phyloP scores from a whole-genome alignment of 1,140 invertebrate species.

The Monochamus saltuarius region DNA sequence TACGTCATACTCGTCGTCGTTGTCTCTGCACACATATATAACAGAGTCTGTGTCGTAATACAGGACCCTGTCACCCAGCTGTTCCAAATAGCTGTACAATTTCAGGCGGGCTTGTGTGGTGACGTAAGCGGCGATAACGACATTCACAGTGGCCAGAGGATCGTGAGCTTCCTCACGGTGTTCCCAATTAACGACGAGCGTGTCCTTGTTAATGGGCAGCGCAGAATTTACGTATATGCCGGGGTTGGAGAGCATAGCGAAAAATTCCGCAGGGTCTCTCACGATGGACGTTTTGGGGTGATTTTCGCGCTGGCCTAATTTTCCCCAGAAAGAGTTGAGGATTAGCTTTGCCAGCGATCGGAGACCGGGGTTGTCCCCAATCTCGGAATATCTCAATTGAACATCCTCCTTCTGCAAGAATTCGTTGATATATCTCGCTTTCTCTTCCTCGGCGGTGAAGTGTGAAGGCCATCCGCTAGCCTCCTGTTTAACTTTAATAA shows the following conservation, averaged over 20 bases:
- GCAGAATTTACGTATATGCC: constrained; percentile 5
- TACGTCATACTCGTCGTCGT: constrained; percentile 18
- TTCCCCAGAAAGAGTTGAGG: constrained; percentile 50
- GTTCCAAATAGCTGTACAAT: constrained; percentile 21
- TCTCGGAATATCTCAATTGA: constrained; percentile 41
- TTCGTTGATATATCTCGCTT: constrained; percentile 41
- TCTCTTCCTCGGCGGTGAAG: constrained; percentile 39
- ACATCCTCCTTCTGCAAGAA: constrained; percentile 49
- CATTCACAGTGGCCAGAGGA: constrained; percentile 33
- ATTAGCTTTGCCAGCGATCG: constrained; percentile 44
- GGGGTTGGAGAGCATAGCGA: constrained; percentile 12
- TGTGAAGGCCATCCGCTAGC: constrained; percentile 41
- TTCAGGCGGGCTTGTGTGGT: constrained; percentile 43
- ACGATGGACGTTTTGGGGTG: constrained; percentile 19
- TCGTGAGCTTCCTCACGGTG: constrained; percentile 6
- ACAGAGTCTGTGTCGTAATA: constrained; percentile 36
- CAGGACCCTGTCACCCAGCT: too few relatives aligned
- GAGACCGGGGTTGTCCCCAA: constrained; percentile 47
- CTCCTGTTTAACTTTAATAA: constrained; percentile 43
- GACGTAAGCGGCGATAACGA: constrained; percentile 47
- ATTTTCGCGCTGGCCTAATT: constrained; percentile 24
- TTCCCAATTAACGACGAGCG: constrained; percentile 10
- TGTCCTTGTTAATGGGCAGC: background rate
- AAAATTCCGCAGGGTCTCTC: constrained; percentile 10
- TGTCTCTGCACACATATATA: too few relatives aligned